A percentile compares a stretch with the other conserved stretches of the same genome.
Conservation (phyloP, 2,888 invertebrate species). For the Volucella inanis region DNA sequence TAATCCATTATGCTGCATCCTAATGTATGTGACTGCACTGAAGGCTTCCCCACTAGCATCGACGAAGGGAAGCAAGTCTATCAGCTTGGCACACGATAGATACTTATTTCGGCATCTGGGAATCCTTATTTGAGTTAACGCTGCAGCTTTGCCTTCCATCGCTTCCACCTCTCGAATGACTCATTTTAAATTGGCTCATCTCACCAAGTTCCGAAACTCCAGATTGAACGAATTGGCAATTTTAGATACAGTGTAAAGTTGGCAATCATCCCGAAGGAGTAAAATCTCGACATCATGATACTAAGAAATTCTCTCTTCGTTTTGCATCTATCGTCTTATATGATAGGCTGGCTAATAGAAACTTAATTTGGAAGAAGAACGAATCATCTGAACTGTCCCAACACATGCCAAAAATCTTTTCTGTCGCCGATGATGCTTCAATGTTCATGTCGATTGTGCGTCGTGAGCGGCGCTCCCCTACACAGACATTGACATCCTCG, state of each 20-base stretch:
- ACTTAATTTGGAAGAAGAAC: slow-evolving; percentile 9
- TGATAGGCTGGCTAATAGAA: slow-evolving; percentile 19
- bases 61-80: slow-evolving; percentile 30
- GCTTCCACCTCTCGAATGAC: background rate
- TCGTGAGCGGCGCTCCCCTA: background rate
- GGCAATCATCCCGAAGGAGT: slow-evolving; percentile 24
- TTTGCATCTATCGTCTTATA: slow-evolving; percentile 36
- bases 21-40: slow-evolving; percentile 6
- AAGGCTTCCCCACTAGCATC: slow-evolving; percentile 49
- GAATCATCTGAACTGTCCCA: slow-evolving; percentile 3
- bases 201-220: too few relatives aligned
- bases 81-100: background rate
- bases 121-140: background rate
- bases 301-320: slow-evolving; percentile 66
- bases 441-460: slow-evolving; percentile 2
- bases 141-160: slow-evolving; percentile 16
- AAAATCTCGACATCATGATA: slow-evolving; percentile 46
- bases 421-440: background rate
- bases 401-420: slow-evolving; percentile 14
- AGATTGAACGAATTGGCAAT: too few relatives aligned
- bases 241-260: slow-evolving; percentile 7
- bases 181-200: too few relatives aligned
- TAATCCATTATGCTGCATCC: too few relatives aligned
- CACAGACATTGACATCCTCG: background rate
- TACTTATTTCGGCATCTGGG: background rate